Evolutionary conservation across 2,888 invertebrate species (phyloP), one percentile per base, ranked within the genome.

Genomic region (Thysanoteuthis rhombus): DNA sequence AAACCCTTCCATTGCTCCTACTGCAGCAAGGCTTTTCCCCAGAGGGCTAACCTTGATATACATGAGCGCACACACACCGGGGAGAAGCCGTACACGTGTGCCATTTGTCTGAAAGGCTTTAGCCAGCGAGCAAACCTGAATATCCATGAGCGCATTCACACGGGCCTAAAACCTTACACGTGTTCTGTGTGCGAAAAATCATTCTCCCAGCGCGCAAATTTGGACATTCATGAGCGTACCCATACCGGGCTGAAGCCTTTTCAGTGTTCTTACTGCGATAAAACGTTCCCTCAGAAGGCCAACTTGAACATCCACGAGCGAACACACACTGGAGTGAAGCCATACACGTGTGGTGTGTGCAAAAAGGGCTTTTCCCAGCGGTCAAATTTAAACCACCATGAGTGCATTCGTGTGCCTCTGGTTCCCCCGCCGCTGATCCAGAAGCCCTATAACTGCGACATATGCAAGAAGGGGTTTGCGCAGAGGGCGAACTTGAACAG

Each of bases 11-110:
- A 92, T 25, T 92, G 92, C 45, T 92, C 92, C 40, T 92, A 92
- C 92, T 92, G 92, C 92, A 40, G 92, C 45, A 92, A 92, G 92
- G 92, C 92, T n/a, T 92, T 92, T 42, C 92, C 92, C n/a, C 92
- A 92, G 92, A 40, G 92, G 45, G 92, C 92, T n/a, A 92, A 92
- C 45, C 40, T 92, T 40, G 92, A 92, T 45, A 92, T 92, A 92
- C 92, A 92, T 45, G 92, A 92, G 92, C 92, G 92, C 92, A 92
- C 92, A 45, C 92, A 92, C n/a, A 92, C 92, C 32, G 92, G 92
- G n/a, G 92, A 92, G n/a, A 92, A 92, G 42, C 92, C 92, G 25
- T 92, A 45, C 42, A 92, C 92, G n/a, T 92, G 92, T 92, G 92
- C 92, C 19, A 92, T 92, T n/a, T 92, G 92, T 42, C 92, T 42